phyloP scores from a whole-genome alignment of 1,140 invertebrate genomes.

The Temnothorax nylanderi region DNA sequence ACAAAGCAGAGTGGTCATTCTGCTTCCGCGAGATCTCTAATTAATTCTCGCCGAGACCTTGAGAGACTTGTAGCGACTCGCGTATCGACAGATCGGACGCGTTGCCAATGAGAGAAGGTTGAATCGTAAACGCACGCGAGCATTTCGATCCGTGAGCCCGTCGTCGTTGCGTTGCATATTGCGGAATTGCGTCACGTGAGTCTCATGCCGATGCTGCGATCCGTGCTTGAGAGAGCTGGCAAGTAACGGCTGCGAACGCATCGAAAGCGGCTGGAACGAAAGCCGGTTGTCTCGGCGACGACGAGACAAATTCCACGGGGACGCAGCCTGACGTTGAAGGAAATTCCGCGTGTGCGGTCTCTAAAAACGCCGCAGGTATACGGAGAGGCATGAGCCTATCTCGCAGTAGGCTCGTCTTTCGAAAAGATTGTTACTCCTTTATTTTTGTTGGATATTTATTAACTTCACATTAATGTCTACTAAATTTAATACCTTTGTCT shows the following conservation, averaged over 20 bases:
- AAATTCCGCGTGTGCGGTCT: not conserved
- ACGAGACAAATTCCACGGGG: not conserved
- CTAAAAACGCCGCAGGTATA: not conserved
- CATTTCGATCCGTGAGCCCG: not conserved
- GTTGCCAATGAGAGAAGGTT: conserved; percentile 24
- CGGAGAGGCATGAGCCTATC: not conserved
- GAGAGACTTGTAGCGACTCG: not conserved
- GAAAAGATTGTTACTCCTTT: not conserved
- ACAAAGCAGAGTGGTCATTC: not conserved
- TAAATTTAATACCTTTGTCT: not conserved
- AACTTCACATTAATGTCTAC: not conserved
- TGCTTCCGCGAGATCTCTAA: not conserved
- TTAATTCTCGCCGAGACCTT: conserved; percentile 17
- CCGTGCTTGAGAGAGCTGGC: not conserved
- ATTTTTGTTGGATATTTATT: not conserved
- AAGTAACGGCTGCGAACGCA: not conserved
- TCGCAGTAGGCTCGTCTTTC: not conserved
- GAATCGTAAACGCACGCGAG: not conserved
- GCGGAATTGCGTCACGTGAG: conserved; percentile 28
- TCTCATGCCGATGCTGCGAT: not conserved
- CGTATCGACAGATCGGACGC: not conserved
- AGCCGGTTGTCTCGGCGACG: not conserved
- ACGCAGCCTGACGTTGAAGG: not conserved
- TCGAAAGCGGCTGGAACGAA: not conserved
- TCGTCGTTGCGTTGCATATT: not conserved